Conservation (phyloP, 2,888 invertebrate species). For the Caradrina clavipalpis region DNA sequence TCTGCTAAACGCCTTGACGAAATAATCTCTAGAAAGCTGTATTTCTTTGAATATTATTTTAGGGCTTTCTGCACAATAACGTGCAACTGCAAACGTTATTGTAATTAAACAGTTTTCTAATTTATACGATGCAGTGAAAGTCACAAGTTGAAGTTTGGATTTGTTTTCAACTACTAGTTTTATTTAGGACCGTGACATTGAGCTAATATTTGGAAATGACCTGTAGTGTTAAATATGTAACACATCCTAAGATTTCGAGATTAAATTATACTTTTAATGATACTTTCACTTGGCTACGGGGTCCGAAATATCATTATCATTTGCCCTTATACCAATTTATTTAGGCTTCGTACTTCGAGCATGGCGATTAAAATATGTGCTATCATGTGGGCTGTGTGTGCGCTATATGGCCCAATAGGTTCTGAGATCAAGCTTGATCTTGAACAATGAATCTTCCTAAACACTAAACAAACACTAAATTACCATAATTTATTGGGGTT, state of each 20-base stretch:
- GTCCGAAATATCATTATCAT: too few species aligned
- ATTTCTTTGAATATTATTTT: slow-evolving; percentile 80
- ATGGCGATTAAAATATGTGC: too few species aligned
- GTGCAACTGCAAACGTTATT: slow-evolving; percentile 16
- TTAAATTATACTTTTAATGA: too few species aligned
- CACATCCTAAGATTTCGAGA: too few species aligned
- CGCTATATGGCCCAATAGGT: too few species aligned
- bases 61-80: slow-evolving; percentile 39
- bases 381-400: too few species aligned
- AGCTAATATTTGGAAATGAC: too few species aligned
- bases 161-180: neutral
- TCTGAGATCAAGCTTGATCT: neutral
- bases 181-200: neutral
- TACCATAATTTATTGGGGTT: slow-evolving; percentile 17
- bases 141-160: slow-evolving; percentile 1
- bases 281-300: too few species aligned
- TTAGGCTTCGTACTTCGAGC: too few species aligned
- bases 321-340: too few species aligned
- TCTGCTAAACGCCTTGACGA: slow-evolving; percentile 84
- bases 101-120: slow-evolving; percentile 36
- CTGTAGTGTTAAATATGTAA: too few species aligned
- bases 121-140: slow-evolving; percentile 1
- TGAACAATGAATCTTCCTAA: neutral
- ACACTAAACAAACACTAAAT: neutral
- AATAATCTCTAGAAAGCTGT: slow-evolving; percentile 75